Evolutionary conservation across 2,113 vertebrate species (phyloP).

Genomic region (Amia ocellicauda): DNA sequence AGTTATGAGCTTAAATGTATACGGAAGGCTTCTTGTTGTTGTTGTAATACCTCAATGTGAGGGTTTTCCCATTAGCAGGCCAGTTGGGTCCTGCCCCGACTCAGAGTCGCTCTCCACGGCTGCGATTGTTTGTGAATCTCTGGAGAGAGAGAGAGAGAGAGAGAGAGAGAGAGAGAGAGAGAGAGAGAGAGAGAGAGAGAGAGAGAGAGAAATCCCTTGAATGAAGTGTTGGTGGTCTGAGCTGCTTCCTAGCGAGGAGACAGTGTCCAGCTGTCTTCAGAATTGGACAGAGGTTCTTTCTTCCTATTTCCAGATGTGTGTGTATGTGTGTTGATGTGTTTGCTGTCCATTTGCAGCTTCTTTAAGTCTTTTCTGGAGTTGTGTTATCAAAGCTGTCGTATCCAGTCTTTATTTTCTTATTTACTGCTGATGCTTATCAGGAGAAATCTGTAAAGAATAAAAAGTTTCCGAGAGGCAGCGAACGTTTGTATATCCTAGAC

Average conservation of each 20-base stretch:
- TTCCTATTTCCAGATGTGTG: background rate
- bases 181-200: conserved; percentile 30
- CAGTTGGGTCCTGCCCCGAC: conserved; percentile 17
- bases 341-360: background rate
- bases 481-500: too few relatives aligned
- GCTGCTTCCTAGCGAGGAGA: conserved; percentile 21
- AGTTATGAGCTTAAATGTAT: background rate
- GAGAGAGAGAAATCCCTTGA: conserved; percentile 36
- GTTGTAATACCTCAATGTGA: background rate
- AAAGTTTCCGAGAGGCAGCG: background rate
- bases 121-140: conserved; percentile 4
- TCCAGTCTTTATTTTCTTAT: background rate
- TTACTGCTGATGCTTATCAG: background rate
- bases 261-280: conserved; percentile 35
- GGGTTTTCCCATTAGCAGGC: conserved; percentile 21
- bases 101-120: background rate
- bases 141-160: background rate
- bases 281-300: background rate
- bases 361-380: too few relatives aligned
- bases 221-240: conserved; percentile 26
- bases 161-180: background rate
- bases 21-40: background rate
- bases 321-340: too few relatives aligned
- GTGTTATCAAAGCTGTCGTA: too few relatives aligned
- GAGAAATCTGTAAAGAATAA: too few relatives aligned